Percentiles rank a stretch among this genome's conserved stretches.
Conservation (phyloP, 1,140 invertebrate genomes). For the Anoplolepis gracilipes region DNA sequence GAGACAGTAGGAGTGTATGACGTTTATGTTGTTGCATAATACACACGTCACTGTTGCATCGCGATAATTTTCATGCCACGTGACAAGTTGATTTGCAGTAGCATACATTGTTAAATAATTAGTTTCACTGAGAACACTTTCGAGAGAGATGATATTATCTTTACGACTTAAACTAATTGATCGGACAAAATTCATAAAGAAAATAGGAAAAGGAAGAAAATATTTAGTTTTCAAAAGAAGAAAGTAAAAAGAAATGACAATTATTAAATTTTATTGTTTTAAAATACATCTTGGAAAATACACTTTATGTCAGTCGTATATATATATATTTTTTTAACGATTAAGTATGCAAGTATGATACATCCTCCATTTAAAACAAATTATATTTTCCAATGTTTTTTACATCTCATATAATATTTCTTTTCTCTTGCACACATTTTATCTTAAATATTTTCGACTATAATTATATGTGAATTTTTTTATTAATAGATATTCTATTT, state of each 20-base stretch:
- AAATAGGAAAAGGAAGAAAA: neutral
- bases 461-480: neutral
- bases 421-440: neutral
- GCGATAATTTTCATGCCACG: slow-evolving; percentile 35
- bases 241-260: neutral
- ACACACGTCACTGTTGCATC: neutral
- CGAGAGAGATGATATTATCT: neutral
- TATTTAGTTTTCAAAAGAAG: too few species aligned
- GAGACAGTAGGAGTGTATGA: neutral
- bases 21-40: slow-evolving; percentile 25
- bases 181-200: neutral
- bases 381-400: neutral
- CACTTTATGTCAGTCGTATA: neutral
- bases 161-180: neutral
- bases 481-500: slow-evolving; percentile 8
- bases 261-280: neutral
- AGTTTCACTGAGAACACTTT: neutral
- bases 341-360: too few species aligned
- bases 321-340: too few species aligned
- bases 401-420: neutral
- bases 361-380: too few species aligned
- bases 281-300: neutral
- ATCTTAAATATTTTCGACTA: neutral
- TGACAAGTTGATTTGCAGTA: slow-evolving; percentile 41
- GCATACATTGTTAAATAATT: slow-evolving; percentile 33